Evolutionary conservation across 1,140 invertebrate species (phyloP).

Genomic region (Drosophila auraria): DNA sequence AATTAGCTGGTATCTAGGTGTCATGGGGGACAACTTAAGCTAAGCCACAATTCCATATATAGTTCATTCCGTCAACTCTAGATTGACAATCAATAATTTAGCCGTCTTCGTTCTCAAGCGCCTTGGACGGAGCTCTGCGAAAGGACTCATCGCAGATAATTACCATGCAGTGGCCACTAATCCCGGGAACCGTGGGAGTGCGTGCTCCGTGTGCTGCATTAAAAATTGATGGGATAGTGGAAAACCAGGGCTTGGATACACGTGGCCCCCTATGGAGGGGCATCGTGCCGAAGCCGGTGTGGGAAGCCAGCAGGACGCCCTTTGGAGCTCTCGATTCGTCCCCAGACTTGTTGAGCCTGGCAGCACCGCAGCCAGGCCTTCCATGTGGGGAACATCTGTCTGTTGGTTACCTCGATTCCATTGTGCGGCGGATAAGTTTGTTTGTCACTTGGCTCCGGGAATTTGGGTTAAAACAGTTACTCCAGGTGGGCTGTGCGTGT

Average conservation of each 20-base stretch:
- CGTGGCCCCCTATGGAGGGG: conserved; percentile 22
- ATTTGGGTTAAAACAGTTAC: conserved; percentile 36
- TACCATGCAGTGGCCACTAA: conserved; percentile 47
- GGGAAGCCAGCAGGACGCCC: conserved; percentile 11
- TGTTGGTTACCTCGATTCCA: conserved; percentile 14
- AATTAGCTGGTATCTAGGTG: conserved; percentile 15
- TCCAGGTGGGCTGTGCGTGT: conserved; percentile 43
- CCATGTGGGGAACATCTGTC: conserved; percentile 29
- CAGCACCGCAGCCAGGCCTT: conserved; percentile 10
- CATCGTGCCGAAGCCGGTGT: conserved; percentile 23
- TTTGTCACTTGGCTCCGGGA: conserved; percentile 31
- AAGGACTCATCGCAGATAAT: conserved; percentile 50
- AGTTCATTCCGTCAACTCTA: conserved; percentile 15
- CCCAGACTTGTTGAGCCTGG: conserved; percentile 43
- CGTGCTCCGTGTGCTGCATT: conserved; percentile 37
- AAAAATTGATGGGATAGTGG: conserved; percentile 62
- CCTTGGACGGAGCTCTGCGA: conserved; percentile 19
- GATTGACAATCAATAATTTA: conserved; percentile 53
- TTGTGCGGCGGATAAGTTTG: conserved; percentile 33
- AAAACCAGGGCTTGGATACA: conserved; percentile 41
- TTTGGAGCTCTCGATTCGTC: not conserved
- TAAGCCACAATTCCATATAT: conserved; percentile 2
- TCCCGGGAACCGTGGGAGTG: conserved; percentile 45
- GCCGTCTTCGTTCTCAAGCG: conserved; percentile 12
- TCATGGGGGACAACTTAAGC: conserved; percentile 22